These are phyloP conservation scores for Xiphophorus maculatus DNA, from an alignment of 2,113 vertebrate genomes.

Conservation along the genomic window DNA sequence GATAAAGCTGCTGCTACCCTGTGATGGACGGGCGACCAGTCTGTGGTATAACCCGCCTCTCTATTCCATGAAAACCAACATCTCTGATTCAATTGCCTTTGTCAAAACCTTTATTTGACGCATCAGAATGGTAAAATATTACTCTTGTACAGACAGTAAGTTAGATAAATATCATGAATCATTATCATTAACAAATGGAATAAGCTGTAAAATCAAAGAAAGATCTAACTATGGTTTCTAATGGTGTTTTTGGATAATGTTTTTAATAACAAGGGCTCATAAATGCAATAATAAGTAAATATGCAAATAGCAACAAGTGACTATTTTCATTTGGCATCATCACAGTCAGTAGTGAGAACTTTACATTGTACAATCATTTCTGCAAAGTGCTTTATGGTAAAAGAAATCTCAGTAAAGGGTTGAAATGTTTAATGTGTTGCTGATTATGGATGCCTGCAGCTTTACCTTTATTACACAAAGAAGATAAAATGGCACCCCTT, in stretches of 20 bases:
- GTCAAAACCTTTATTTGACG: constrained; percentile 73
- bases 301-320: constrained; percentile 62
- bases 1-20: background rate
- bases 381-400: constrained; percentile 75
- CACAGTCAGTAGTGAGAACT: constrained; percentile 68
- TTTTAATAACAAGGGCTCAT: constrained; percentile 50
- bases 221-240: constrained; percentile 37
- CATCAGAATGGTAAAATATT: constrained; percentile 73
- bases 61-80: background rate
- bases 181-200: constrained; percentile 63
- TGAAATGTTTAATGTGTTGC: constrained; percentile 1
- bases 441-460: constrained; percentile 25
- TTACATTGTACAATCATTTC: constrained; percentile 75
- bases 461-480: constrained; percentile 18
- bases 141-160: constrained; percentile 65
- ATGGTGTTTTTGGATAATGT: constrained; percentile 18
- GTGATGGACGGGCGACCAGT: background rate
- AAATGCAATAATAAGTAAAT: constrained; percentile 63
- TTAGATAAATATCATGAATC: constrained; percentile 72
- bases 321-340: constrained; percentile 75
- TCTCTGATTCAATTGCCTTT: constrained; percentile 42
- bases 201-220: constrained; percentile 59
- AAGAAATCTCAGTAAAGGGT: constrained; percentile 46
- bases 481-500: constrained; percentile 36
- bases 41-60: background rate